phyloP scores from a whole-genome alignment of 2,888 invertebrate genomes.

The Stenotaenia linearis region DNA sequence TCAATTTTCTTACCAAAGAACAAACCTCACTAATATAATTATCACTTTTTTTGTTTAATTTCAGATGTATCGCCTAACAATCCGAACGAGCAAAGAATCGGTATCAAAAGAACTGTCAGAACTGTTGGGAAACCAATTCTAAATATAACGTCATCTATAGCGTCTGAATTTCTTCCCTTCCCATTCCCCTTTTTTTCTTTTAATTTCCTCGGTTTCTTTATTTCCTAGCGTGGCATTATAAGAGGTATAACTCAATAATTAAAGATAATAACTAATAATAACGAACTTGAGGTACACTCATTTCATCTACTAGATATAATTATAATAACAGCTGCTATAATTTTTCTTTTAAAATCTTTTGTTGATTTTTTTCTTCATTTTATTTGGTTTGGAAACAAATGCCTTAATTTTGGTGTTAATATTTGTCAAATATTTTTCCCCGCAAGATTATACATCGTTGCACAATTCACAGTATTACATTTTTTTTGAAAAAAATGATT shows the following conservation, averaged over 20 bases:
- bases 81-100: constrained; percentile 93
- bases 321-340: neutral
- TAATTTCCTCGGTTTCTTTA: neutral
- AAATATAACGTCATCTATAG: constrained; percentile 42
- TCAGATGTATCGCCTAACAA: constrained; percentile 97
- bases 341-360: too few relatives aligned
- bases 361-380: neutral
- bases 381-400: neutral
- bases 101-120: constrained; percentile 91
- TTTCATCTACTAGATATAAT: neutral
- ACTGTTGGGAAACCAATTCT: constrained; percentile 92
- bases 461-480: neutral
- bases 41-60: constrained; percentile 40
- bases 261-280: neutral
- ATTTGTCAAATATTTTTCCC: neutral
- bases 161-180: neutral
- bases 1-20: too few relatives aligned
- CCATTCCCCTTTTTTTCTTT: neutral
- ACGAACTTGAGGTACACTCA: neutral
- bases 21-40: too few relatives aligned
- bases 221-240: neutral
- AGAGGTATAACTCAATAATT: neutral
- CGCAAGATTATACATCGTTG: neutral
- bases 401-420: constrained; percentile 4
- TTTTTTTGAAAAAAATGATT: neutral